These are phyloP conservation scores for Macquaria ambigua DNA, from an alignment of 2,113 vertebrate species.

Conservation along the genomic window DNA sequence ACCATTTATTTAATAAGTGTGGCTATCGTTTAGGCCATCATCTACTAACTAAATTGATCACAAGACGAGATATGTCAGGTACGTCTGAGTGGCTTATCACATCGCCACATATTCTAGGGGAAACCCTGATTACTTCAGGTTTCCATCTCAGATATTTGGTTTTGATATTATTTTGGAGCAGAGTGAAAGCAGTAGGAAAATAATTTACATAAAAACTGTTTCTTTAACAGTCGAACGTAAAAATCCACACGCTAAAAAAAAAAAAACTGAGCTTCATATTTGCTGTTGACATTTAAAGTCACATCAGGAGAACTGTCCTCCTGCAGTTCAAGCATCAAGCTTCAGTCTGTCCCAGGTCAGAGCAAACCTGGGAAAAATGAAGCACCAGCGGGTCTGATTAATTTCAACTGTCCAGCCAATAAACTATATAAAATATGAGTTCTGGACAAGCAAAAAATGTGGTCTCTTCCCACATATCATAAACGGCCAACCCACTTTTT, in stretches of 20 bases:
- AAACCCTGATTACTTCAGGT: background rate
- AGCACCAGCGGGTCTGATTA: background rate
- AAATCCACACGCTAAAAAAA: background rate
- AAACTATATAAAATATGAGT: background rate
- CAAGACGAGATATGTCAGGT: background rate
- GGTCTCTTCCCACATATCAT: background rate
- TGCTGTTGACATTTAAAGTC: background rate
- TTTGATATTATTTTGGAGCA: background rate
- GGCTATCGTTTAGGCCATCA: background rate
- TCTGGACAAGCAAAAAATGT: slow-evolving; percentile 7
- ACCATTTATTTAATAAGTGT: background rate
- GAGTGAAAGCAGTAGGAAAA: background rate
- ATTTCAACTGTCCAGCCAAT: background rate
- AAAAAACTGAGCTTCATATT: background rate
- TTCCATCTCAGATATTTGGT: background rate
- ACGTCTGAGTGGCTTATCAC: background rate
- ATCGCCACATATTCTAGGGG: background rate
- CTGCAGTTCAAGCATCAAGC: background rate
- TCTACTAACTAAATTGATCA: background rate
- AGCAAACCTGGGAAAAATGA: background rate
- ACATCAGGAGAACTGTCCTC: background rate
- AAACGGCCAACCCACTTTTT: background rate
- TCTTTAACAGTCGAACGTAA: background rate
- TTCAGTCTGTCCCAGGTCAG: background rate
- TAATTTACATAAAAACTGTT: background rate